phyloP scores from a whole-genome alignment of 1,140 invertebrate species.

The Teleogryllus occipitalis region DNA sequence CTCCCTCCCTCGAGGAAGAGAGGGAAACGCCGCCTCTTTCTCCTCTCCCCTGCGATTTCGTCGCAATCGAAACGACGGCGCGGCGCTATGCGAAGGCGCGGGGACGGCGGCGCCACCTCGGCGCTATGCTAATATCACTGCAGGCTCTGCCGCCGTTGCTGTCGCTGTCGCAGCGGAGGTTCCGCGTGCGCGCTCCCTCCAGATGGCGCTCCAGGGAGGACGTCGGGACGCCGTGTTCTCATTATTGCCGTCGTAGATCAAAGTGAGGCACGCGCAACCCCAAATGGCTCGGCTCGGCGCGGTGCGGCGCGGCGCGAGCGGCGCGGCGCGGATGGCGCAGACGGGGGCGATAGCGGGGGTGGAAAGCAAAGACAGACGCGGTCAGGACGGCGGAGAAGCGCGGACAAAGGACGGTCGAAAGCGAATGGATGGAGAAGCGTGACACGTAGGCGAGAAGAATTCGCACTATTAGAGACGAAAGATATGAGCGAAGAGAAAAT shows the following conservation, averaged over 20 bases:
- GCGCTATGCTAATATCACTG: background rate
- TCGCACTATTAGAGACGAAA: no score
- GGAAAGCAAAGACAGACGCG: background rate
- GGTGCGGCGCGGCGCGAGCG: no score
- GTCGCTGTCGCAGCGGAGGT: background rate
- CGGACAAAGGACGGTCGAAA: background rate
- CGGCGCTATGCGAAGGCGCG: background rate
- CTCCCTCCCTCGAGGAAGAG: background rate
- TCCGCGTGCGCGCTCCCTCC: background rate
- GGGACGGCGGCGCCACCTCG: background rate
- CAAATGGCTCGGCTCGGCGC: background rate
- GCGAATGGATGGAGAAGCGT: background rate
- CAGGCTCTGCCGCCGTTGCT: no score
- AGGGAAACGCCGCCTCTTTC: background rate
- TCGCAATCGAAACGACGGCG: background rate
- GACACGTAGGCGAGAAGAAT: background rate
- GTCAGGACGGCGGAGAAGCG: background rate
- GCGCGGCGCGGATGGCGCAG: no score
- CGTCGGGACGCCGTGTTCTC: background rate
- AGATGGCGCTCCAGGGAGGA: background rate
- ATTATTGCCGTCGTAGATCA: slow-evolving; percentile 1
- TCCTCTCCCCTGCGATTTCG: no score
- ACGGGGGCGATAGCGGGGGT: background rate
- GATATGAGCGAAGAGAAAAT: no score
- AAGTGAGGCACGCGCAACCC: slow-evolving; percentile 2